A percentile compares a stretch with the other conserved stretches of the same genome.
phyloP scores from a whole-genome alignment of 2,113 vertebrate genomes.

The Bombycilla garrulus region DNA sequence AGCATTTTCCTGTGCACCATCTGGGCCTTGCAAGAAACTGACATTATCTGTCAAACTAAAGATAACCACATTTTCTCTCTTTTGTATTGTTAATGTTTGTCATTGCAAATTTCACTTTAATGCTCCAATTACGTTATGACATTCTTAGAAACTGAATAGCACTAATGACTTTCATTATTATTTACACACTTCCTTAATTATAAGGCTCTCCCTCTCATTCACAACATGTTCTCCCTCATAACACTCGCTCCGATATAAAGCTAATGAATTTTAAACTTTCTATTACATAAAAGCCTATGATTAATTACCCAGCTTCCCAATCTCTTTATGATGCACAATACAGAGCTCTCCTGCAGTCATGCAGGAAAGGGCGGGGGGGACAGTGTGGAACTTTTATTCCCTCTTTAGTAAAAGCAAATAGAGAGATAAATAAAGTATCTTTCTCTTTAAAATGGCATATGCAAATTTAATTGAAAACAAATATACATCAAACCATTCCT shows the following conservation, averaged over 20 bases:
- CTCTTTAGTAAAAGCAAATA: constrained; percentile 37
- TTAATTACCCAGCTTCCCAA: constrained; percentile 70
- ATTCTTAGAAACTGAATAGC: constrained; percentile 75
- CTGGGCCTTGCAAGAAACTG: constrained; percentile 70
- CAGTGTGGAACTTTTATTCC: constrained; percentile 28
- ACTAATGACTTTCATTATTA: constrained; percentile 83
- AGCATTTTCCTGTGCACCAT: constrained; percentile 70
- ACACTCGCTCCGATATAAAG: constrained; percentile 63
- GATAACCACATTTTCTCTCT: constrained; percentile 71
- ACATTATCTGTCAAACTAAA: constrained; percentile 71
- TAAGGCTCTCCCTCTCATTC: constrained; percentile 73
- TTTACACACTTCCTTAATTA: constrained; percentile 81
- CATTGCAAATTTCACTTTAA: constrained; percentile 75
- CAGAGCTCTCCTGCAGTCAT: constrained; percentile 7
- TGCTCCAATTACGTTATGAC: constrained; percentile 80
- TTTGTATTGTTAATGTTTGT: constrained; percentile 75
- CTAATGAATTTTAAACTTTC: constrained; percentile 76
- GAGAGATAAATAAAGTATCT: constrained; percentile 40
- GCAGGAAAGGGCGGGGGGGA: neutral
- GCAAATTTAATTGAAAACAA: constrained; percentile 69
- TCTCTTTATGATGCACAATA: constrained; percentile 41
- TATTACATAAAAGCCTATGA: constrained; percentile 72
- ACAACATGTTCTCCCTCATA: constrained; percentile 62
- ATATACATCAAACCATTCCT: constrained; percentile 52
- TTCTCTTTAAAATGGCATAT: constrained; percentile 43